Base-by-base conservation (phyloP, 2,888 invertebrate genomes). In the Syrphus vitripennis region DNA sequence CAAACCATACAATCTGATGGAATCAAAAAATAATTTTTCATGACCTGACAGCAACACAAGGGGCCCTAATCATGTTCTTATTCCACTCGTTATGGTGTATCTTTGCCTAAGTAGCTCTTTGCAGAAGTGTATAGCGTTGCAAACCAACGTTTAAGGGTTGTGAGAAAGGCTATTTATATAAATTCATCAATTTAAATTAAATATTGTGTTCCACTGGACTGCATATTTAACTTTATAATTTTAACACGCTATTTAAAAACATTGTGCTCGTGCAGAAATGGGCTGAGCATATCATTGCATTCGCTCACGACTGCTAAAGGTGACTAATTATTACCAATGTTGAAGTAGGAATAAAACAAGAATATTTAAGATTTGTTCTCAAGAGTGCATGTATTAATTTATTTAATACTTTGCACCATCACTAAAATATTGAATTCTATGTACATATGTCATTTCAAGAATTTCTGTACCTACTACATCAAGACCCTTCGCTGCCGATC, bases 11-110 rank as follows among this genome's bases (percentile, higher is more conserved):
- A 76, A 81, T 82, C 78, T 83, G 87, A 87, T 87, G 78, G 78
- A 83, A 87, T 87, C 87, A 86, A 86, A 86, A 82, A 86, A 86
- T 82, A 86, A 87, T 87, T 87, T 87, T 87, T 87, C 87, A 83
- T 79, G 74, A 65, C 83, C 74, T 87, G 87, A 87, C 87, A 87
- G 83, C 59, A 78, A n/a, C 82, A 87, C 83, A 87, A 87, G 79
- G 86, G 86, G 74, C 55, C 70, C 82, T 74, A 86, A 86, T 86
- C 82, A 82, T 77, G 57, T 72, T 63, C 77, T 65, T 74, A 69
- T 53, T 72, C 45, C 37, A 72, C 40, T 82, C 45, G 21, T 76
- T 76, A 34, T 67, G 71, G 31, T 48, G 3, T 50, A 19, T 63
- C 21, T 26, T 12, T 48, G n/a, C 14, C 21, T 67, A 74, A 67